phyloP scores from a whole-genome alignment of 2,888 invertebrate species.

The Dione vanillae region DNA sequence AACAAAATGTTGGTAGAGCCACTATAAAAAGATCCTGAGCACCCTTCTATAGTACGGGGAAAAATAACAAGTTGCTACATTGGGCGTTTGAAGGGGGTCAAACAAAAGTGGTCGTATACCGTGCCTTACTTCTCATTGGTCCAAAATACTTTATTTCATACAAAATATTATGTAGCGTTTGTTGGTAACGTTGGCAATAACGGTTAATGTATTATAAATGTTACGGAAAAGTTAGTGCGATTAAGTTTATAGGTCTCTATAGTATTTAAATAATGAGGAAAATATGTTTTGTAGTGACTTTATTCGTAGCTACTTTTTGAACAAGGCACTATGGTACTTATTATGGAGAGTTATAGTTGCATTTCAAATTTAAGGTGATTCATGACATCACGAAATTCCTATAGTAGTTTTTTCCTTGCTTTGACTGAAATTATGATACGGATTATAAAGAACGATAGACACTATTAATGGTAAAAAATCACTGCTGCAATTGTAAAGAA shows the following conservation, averaged over 20 bases:
- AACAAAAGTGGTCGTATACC: constrained; percentile 42
- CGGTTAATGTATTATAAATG: constrained; percentile 47
- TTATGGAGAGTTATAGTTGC: too few species aligned
- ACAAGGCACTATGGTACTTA: too few species aligned
- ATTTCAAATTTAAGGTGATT: too few species aligned
- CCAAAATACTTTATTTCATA: constrained; percentile 51
- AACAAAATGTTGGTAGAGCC: constrained; percentile 52
- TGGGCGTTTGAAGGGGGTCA: constrained; percentile 46
- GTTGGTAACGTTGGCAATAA: constrained; percentile 48
- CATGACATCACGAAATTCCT: too few species aligned
- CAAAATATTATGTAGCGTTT: constrained; percentile 51
- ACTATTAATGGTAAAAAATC: too few species aligned
- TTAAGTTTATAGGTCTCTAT: constrained; percentile 7
- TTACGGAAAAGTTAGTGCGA: constrained; percentile 38
- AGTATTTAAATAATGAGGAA: not conserved
- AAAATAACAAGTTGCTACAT: constrained; percentile 38
- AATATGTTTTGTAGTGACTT: not conserved
- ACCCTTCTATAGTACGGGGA: constrained; percentile 33
- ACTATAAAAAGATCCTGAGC: constrained; percentile 46
- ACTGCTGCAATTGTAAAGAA: too few species aligned
- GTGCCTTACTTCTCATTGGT: constrained; percentile 48
- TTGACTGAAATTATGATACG: too few species aligned
- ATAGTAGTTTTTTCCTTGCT: too few species aligned
- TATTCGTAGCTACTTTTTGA: not conserved
- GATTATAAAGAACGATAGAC: too few species aligned